These are phyloP conservation scores for Aulostomus chinensis DNA, from an alignment of 2,797 vertebrate species.

Conservation along the genomic window DNA sequence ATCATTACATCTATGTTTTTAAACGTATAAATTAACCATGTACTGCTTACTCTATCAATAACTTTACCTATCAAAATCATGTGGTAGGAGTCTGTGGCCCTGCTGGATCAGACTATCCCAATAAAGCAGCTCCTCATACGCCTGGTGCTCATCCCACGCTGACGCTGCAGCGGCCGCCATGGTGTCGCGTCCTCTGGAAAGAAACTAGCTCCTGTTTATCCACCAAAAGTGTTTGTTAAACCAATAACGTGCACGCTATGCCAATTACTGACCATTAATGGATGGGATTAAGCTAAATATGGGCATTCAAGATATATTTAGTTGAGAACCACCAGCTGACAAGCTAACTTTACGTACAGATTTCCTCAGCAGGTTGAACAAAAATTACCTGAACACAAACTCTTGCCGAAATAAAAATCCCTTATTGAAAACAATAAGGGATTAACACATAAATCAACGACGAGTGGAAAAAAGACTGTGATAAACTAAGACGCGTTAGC, in stretches of 20 bases:
- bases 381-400: background rate
- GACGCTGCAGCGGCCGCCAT: constrained; percentile 61
- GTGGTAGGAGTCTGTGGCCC: constrained; percentile 76
- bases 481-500: background rate
- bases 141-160: constrained; percentile 79
- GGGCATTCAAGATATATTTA: too few relatives aligned
- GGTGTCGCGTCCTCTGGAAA: constrained; percentile 23
- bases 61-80: constrained; percentile 78
- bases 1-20: too few relatives aligned
- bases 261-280: too few relatives aligned
- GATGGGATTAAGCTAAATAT: too few relatives aligned
- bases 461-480: background rate
- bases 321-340: background rate
- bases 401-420: too few relatives aligned
- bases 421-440: too few relatives aligned
- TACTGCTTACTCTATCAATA: background rate
- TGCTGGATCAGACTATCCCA: constrained; percentile 82
- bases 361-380: background rate
- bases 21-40: background rate
- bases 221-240: background rate
- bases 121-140: constrained; percentile 84
- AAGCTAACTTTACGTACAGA: background rate
- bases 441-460: too few relatives aligned
- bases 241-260: too few relatives aligned
- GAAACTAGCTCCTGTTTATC: constrained; percentile 15